Base-by-base conservation (phyloP, 2,888 invertebrate species). In the Megamerina dolium region DNA sequence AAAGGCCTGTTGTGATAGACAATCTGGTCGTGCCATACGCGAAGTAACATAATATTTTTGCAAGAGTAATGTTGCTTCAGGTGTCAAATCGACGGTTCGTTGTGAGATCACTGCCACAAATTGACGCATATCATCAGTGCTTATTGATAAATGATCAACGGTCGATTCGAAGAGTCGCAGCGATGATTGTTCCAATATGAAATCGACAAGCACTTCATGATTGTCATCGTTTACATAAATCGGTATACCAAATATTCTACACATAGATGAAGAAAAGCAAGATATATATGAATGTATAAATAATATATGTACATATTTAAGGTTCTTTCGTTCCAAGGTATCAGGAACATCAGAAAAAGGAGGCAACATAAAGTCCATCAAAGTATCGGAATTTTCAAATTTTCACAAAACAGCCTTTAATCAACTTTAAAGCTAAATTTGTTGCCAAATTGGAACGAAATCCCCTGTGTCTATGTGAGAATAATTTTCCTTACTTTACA, bases 1-100 rank as follows among this genome's bases (percentile, higher is more conserved):
- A 35, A 60, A 70, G 0, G 66, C 62, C 41, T 61, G 63, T 48
- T 62, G 60, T 5, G 64, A 56, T 5, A 72, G 61, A 13, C 62
- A 64, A 68, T 74, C 68, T 16, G 72, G 65, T 31, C 73, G 61
- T 16, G 64, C 58, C 21, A 60, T 57, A 37, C 75, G 63, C 9
- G 71, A 66, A 9, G 70, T 66, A 1, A 74, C 68, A 56, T 72
- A 76, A 53, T 76, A 76, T 40, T 71, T 67, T 45, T 68, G 66
- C 12, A 76, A 58, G 42, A 76, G 54, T 12, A 60, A 50, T 5
- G 61, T 55, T 1, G 75, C 75, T 14, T 61, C 58, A 4, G 50
- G 17, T 0, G 59, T 53, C 3, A 68, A 51, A 10, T 53, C 45
- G 0, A 63, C 56, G 32, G 57, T 46, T 2, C 58, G 54, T 36